Conservation (phyloP, 2,113 vertebrate genomes). For the Cyprinodon variegatus region DNA sequence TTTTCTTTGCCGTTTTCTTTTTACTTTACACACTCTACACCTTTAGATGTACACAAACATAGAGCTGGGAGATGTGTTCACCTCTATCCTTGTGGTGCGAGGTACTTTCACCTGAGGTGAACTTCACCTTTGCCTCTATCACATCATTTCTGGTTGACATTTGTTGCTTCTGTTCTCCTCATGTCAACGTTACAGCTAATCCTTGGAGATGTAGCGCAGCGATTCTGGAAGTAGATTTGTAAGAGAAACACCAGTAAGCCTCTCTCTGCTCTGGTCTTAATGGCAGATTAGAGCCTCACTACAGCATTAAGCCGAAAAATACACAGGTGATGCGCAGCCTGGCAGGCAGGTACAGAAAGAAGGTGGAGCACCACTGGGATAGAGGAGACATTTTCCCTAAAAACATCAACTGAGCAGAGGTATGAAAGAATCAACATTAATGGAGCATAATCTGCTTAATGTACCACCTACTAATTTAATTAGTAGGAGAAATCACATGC, state of each 20-base stretch:
- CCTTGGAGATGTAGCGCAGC: slow-evolving; percentile 58
- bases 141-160: slow-evolving; percentile 30
- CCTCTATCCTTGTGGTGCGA: slow-evolving; percentile 1
- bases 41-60: neutral
- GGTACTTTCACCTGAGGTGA: slow-evolving; percentile 5
- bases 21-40: slow-evolving; percentile 14
- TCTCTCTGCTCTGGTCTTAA: slow-evolving; percentile 68
- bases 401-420: slow-evolving; percentile 19
- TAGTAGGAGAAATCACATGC: slow-evolving; percentile 49
- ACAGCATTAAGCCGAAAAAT: slow-evolving; percentile 73
- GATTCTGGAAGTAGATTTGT: slow-evolving; percentile 77
- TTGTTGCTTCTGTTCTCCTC: neutral
- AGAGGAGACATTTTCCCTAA: slow-evolving; percentile 42
- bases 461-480: slow-evolving; percentile 66
- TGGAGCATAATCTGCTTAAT: slow-evolving; percentile 68
- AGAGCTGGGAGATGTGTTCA: slow-evolving; percentile 3
- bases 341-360: slow-evolving; percentile 65
- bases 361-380: slow-evolving; percentile 62
- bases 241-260: slow-evolving; percentile 78
- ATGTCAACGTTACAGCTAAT: slow-evolving; percentile 50
- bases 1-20: slow-evolving; percentile 46
- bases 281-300: slow-evolving; percentile 73
- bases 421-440: slow-evolving; percentile 45
- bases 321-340: slow-evolving; percentile 45
- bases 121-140: slow-evolving; percentile 24